phyloP scores from a whole-genome alignment of 2,888 invertebrate genomes.

The Homarus gammarus region DNA sequence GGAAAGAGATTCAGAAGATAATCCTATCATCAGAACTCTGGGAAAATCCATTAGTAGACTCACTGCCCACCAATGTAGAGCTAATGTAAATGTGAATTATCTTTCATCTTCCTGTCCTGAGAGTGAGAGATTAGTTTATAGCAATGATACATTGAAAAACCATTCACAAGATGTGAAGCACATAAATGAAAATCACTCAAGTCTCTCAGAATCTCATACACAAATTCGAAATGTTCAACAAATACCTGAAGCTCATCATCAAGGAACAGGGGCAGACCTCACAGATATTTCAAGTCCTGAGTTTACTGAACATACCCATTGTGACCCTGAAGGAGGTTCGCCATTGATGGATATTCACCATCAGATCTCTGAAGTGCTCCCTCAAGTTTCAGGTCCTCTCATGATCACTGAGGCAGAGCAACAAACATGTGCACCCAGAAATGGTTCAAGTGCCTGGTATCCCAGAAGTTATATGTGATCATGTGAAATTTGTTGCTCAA shows the following conservation, averaged over 20 bases:
- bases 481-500: constrained; percentile 33
- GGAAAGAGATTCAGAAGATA: neutral
- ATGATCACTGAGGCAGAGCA: constrained; percentile 1
- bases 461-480: constrained; percentile 26
- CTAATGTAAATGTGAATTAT: neutral
- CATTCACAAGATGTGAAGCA: neutral
- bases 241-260: neutral
- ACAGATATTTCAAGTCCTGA: constrained; percentile 4
- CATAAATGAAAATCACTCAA: neutral
- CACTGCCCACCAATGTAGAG: neutral
- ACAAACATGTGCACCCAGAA: neutral
- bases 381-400: constrained; percentile 9
- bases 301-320: constrained; percentile 17
- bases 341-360: constrained; percentile 20
- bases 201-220: constrained; percentile 29
- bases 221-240: constrained; percentile 5
- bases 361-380: constrained; percentile 10
- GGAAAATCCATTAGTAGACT: neutral
- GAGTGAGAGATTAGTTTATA: constrained; percentile 16
- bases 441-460: constrained; percentile 32
- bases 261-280: neutral
- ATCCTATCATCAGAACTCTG: neutral
- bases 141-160: neutral
- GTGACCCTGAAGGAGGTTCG: neutral
- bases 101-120: neutral